Conservation (phyloP, 2,888 invertebrate species). For the Malacosoma neustria region DNA sequence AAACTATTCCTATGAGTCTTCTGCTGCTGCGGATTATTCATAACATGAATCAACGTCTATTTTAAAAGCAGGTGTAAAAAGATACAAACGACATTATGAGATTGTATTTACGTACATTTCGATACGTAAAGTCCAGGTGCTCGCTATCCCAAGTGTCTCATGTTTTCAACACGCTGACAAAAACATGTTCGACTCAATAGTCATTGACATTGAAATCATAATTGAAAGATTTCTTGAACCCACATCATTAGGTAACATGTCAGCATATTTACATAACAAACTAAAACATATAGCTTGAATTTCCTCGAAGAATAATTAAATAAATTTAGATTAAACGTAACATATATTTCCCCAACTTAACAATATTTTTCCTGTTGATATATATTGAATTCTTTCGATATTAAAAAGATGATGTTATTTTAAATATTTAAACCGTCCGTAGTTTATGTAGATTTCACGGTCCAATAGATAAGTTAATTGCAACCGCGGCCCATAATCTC, state of each 20-base stretch:
- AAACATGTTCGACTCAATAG: constrained; percentile 31
- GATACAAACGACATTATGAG: constrained; percentile 40
- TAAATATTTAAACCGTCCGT: constrained; percentile 20
- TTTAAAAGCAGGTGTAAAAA: constrained; percentile 44
- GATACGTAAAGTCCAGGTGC: constrained; percentile 32
- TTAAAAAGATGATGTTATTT: constrained; percentile 2
- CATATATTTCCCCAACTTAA: too few species aligned
- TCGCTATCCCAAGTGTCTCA: constrained; percentile 19
- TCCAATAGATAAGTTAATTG: constrained; percentile 37
- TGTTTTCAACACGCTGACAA: constrained; percentile 14
- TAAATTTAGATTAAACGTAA: too few species aligned
- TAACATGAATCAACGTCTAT: constrained; percentile 60
- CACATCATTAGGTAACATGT: neutral
- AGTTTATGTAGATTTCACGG: constrained; percentile 36
- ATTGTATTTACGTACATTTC: constrained; percentile 19
- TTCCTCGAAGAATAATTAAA: too few species aligned
- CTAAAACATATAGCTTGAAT: neutral
- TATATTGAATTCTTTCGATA: too few species aligned
- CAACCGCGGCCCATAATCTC: constrained; percentile 20
- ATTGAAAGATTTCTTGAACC: constrained; percentile 29
- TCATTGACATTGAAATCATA: constrained; percentile 37
- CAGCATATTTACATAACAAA: neutral
- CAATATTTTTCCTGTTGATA: too few species aligned
- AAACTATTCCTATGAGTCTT: constrained; percentile 47
- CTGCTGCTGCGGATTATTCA: constrained; percentile 28